Conservation (phyloP, 2,888 invertebrate genomes). For the Elmis aenea region DNA sequence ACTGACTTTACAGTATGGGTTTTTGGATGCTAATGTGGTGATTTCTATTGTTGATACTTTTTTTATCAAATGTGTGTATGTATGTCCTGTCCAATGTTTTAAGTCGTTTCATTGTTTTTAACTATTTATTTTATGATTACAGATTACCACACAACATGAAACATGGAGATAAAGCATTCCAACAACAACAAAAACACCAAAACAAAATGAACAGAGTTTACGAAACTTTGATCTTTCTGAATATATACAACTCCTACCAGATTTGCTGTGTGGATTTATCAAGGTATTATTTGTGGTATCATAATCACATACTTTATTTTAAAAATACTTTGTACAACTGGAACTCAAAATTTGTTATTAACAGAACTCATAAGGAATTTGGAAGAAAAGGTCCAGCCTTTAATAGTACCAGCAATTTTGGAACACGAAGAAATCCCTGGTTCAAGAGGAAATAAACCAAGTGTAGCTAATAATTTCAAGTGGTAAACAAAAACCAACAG, state of each 20-base stretch:
- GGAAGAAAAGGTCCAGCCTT: slow-evolving; percentile 50
- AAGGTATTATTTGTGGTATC: slow-evolving; percentile 50
- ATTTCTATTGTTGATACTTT: no score
- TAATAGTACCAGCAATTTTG: slow-evolving; percentile 85
- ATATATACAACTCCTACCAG: slow-evolving; percentile 78
- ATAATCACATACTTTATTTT: neutral
- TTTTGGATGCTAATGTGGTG: no score
- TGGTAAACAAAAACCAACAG: slow-evolving; percentile 51
- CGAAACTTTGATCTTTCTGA: slow-evolving; percentile 91
- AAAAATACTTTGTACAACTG: neutral
- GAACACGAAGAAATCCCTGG: slow-evolving; percentile 90
- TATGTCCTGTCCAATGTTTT: no score
- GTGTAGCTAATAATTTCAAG: slow-evolving; percentile 38
- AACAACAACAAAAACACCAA: slow-evolving; percentile 75
- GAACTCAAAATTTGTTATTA: neutral
- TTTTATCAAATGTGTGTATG: no score
- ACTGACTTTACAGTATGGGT: no score
- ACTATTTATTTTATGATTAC: slow-evolving; percentile 13
- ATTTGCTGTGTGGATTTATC: slow-evolving; percentile 80
- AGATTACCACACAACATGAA: slow-evolving; percentile 80
- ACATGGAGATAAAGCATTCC: slow-evolving; percentile 86
- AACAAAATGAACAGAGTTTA: slow-evolving; percentile 85
- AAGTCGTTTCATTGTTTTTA: no score
- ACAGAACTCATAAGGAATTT: slow-evolving; percentile 52
- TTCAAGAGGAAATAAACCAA: slow-evolving; percentile 55